These are phyloP conservation scores for Paramormyrops hopkinsi DNA, from an alignment of 2,797 vertebrate genomes.

Conservation along the genomic window DNA sequence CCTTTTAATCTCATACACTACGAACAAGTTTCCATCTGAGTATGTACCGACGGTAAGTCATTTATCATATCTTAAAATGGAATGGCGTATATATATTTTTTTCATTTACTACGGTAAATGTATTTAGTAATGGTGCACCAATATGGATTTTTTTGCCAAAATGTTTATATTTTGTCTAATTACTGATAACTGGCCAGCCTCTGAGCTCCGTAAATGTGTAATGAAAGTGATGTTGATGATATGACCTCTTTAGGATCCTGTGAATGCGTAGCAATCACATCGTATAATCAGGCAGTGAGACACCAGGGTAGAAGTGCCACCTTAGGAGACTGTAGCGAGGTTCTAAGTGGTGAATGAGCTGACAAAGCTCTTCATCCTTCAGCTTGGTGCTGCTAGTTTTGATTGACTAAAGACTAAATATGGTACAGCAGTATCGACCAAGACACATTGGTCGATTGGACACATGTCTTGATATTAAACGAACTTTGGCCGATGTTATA, in stretches of 20 bases:
- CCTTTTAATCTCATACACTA: slow-evolving; percentile 73
- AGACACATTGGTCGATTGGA: background rate
- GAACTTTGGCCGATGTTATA: background rate
- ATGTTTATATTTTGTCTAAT: background rate
- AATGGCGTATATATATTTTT: background rate
- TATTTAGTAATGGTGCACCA: background rate
- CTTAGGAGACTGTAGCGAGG: background rate
- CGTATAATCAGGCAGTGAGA: background rate
- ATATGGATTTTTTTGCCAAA: background rate
- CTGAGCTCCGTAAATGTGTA: background rate
- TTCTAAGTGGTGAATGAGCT: background rate
- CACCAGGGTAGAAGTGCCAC: background rate
- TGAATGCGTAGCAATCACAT: background rate
- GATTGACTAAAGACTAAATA: background rate
- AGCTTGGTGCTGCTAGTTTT: background rate
- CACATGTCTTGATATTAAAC: background rate
- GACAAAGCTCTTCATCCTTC: background rate
- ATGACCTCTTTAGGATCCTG: background rate
- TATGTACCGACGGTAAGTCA: slow-evolving; percentile 70
- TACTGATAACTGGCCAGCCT: background rate
- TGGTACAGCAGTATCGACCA: background rate
- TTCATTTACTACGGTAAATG: background rate
- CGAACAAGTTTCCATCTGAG: slow-evolving; percentile 74
- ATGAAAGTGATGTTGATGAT: background rate
- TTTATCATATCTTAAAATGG: background rate